Evolutionary conservation across 2,797 vertebrate genomes (phyloP), one percentile per base, ranked within the genome.

Genomic region (Scyliorhinus canicula): DNA sequence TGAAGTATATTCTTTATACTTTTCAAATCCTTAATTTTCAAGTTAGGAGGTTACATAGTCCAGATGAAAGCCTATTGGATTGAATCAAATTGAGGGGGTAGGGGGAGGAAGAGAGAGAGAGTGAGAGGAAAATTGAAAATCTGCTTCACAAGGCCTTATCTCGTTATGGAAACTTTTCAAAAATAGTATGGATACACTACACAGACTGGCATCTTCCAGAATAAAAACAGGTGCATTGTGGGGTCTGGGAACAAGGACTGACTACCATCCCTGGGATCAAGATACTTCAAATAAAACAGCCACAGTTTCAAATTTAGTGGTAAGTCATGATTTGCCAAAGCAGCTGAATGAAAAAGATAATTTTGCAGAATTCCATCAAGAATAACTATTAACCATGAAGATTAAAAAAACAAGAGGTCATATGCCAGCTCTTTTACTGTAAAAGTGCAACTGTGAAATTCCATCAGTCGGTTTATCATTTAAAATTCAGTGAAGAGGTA

Each of bases 401-500:
- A 93, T 24, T 6, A 71, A 69, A 71, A 95, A 95, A 93, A 67
- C 79, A 93, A 63, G 40, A 88, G 93, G 86, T 93, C 86, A 44
- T 52, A 74, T 77, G 63, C 69, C 50, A 40, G 85, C 93, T 71
- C 86, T 95, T 74, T 95, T 67, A 24, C 71, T 88, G 91, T 94
- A 50, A 91, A 50, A 95, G 60, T 44, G 67, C 28, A 44, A 95
- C 77, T 69, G 91, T 95, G 63, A 60, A 86, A 90, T 55, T 57
- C 95, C 93, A 93, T 44, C 63, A 65, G 88, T 44, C 93, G 95
- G 90, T 71, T 86, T 95, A 44, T 67, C n/a, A 26, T 93, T 95
- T 65, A 79, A 65, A 69, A 95, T 50, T 93, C 94, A 86, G 74
- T 95, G 57, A 86, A 95, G 77, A 65, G 82, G 82, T 71, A 95